Percentiles rank a stretch among this genome's conserved stretches.
phyloP scores from a whole-genome alignment of 92 coral and sea anemone genomes.

The Phenganax subtilis region DNA sequence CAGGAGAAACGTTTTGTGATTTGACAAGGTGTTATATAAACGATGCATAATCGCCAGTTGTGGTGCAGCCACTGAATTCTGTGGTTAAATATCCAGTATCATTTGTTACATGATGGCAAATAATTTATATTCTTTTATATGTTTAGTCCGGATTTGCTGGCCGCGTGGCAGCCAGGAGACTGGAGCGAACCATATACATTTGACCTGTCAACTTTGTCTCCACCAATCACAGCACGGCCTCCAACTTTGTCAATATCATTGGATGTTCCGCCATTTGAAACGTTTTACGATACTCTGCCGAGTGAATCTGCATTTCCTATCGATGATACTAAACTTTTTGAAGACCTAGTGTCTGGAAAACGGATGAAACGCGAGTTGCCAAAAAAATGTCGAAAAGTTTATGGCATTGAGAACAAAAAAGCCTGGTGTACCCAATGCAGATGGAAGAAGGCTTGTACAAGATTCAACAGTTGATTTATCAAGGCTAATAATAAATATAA shows the following conservation, averaged over 20 bases:
- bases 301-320: background rate
- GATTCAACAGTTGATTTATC: conserved; percentile 48
- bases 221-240: background rate
- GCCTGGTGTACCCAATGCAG: conserved; percentile 97
- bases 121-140: no score
- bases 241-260: background rate
- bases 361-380: conserved; percentile 70
- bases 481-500: no score
- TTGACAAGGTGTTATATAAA: background rate
- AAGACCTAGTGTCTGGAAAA: conserved; percentile 41
- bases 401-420: conserved; percentile 93
- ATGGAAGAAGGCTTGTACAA: conserved; percentile 94
- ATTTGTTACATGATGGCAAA: no score
- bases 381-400: conserved; percentile 90
- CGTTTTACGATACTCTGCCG: conserved; percentile 5
- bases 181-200: background rate
- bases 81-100: no score
- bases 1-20: conserved; percentile 6
- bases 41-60: background rate
- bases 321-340: conserved; percentile 22
- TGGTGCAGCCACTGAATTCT: no score
- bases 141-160: background rate
- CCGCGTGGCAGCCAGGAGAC: conserved; percentile 22
- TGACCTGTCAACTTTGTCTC: background rate
- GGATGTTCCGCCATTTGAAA: conserved; percentile 5